Base-by-base conservation (phyloP, 2,888 invertebrate species). In the Drosophila hamatofila region DNA sequence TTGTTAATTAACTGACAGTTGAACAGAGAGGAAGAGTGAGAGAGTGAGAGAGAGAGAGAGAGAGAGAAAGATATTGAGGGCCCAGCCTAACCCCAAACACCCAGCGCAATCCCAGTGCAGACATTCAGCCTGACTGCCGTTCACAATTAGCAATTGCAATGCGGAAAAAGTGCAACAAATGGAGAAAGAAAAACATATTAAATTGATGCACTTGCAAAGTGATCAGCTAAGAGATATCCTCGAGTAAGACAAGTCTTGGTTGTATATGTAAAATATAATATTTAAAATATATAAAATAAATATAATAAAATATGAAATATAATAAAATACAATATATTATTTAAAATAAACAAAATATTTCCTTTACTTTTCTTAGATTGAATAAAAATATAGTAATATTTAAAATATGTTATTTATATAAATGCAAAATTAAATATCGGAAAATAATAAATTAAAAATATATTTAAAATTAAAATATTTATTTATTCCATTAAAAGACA, bases 1-100 rank as follows among this genome's bases (percentile, higher is more conserved):
- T 80, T 76, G 48, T 77, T 74, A 89, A 88, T 84, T 84, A 79
- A 85, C 73, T 77, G 88, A 81, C 82, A 80, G 81, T 51, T 69
- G 78, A 75, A 72, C 83, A 74, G 57, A 35, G n/a, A n/a, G 2
- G 11, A 8, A n/a, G 0, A n/a, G 11, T 9, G 1, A 0, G 25
- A 11, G 21, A 7, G 7, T 12, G 21, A 21, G 7, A 23, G 7
- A 14, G 8, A 25, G 46, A 2, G 16, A 9, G 16, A n/a, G 9
- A 11, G 11, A n/a, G 27, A 25, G 16, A 25, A 12, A 46, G 3
- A 21, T 12, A 3, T 35, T 35, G 57, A 18, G 37, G 23, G 18
- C 46, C 42, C 51, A 39, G 25, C 11, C 33, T 52, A 60, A 61
- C 30, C 48, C 46, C 71, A 58, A 51, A 30, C 35, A 16, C 48